A percentile compares a stretch with the other conserved stretches of the same genome.
Conservation (phyloP, 2,797 vertebrate species). For the Buphagus erythrorhynchus region DNA sequence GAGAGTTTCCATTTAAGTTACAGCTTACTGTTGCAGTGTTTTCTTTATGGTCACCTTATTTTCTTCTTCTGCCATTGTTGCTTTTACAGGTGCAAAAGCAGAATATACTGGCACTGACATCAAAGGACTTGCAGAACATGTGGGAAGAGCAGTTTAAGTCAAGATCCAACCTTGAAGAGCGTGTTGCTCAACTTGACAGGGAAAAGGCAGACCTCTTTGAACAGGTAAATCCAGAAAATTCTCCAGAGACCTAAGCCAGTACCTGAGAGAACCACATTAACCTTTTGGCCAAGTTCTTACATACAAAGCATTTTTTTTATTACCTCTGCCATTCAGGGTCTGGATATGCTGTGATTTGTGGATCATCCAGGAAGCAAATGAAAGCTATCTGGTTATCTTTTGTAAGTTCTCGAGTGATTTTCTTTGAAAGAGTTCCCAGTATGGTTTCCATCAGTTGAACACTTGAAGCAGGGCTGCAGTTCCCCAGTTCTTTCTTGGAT, state of each 20-base stretch:
- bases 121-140: conserved; percentile 82
- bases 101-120: conserved; percentile 78
- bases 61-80: not conserved
- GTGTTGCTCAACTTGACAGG: conserved; percentile 84
- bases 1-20: not conserved
- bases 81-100: conserved; percentile 84
- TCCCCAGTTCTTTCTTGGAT: not conserved
- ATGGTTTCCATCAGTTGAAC: not conserved
- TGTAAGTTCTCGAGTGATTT: not conserved
- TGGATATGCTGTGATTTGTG: not conserved
- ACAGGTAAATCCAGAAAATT: conserved; percentile 75
- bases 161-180: conserved; percentile 82
- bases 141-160: conserved; percentile 90
- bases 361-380: not conserved
- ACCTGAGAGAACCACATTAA: not conserved
- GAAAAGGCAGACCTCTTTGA: conserved; percentile 83
- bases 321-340: not conserved
- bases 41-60: not conserved
- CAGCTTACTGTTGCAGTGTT: not conserved
- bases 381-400: not conserved
- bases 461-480: not conserved
- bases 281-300: not conserved
- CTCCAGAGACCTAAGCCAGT: not conserved
- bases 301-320: not conserved
- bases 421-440: not conserved